Percentiles rank a stretch among this genome's conserved stretches.
phyloP scores from a whole-genome alignment of 1,140 invertebrate genomes.

The Bathynomus jamesi region DNA sequence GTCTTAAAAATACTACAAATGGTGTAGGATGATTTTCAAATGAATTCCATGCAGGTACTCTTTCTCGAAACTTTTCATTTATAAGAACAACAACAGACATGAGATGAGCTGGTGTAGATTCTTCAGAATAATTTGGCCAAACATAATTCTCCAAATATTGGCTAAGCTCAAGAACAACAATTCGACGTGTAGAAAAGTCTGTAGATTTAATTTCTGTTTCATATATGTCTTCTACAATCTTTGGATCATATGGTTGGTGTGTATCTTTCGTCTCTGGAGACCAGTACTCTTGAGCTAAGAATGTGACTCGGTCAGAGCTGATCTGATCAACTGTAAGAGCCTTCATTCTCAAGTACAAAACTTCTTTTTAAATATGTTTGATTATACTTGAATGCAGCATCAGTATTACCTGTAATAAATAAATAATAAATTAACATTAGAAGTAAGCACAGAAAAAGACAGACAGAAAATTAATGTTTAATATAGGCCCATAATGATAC shows the following conservation, averaged over 20 bases:
- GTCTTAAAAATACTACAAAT: constrained; percentile 80
- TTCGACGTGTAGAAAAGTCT: constrained; percentile 67
- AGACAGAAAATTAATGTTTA: too few species aligned
- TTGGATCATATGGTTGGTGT: constrained; percentile 60
- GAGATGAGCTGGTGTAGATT: constrained; percentile 67
- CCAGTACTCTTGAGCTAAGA: constrained; percentile 72
- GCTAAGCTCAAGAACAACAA: constrained; percentile 94
- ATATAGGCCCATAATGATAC: too few species aligned
- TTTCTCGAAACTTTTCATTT: constrained; percentile 96
- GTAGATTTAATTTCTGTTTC: constrained; percentile 57
- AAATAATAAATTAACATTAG: too few species aligned
- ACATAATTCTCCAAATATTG: constrained; percentile 95
- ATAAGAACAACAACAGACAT: constrained; percentile 95
- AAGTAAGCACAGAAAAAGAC: too few species aligned
- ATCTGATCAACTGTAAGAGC: constrained; percentile 33
- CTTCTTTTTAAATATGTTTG: too few species aligned
- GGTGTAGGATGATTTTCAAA: constrained; percentile 72
- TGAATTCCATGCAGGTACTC: constrained; percentile 90
- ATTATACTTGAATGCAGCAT: too few species aligned
- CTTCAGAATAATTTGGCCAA: constrained; percentile 83
- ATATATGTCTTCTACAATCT: constrained; percentile 74
- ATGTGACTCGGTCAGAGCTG: constrained; percentile 52
- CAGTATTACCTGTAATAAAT: too few species aligned
- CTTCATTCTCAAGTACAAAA: constrained; percentile 25
- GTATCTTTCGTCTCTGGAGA: constrained; percentile 62